Conservation (phyloP, 1,140 invertebrate genomes). For the Agraylea sexmaculata region DNA sequence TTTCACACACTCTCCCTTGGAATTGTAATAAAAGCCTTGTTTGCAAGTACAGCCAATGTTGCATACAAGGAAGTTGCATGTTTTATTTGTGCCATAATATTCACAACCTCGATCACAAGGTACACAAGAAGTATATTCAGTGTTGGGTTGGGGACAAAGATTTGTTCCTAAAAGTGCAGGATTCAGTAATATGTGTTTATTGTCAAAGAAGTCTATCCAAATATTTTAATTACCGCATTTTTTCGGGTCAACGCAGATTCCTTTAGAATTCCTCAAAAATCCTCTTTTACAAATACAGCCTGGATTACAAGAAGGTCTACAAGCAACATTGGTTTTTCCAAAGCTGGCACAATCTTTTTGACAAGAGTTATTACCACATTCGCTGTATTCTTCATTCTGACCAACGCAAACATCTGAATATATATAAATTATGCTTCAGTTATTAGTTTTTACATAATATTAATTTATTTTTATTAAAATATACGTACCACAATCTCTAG, state of each 20-base stretch:
- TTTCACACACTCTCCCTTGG: conserved; percentile 2
- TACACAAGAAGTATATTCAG: conserved; percentile 1
- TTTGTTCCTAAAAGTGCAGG: conserved; percentile 3
- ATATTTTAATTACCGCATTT: conserved; percentile 8
- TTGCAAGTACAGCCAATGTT: neutral
- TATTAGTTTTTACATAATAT: neutral
- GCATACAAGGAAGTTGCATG: neutral
- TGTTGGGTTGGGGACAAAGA: conserved; percentile 8
- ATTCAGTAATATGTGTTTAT: neutral
- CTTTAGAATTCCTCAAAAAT: conserved; percentile 7
- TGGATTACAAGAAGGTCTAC: neutral
- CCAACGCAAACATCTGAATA: too few relatives aligned
- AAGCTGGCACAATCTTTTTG: neutral
- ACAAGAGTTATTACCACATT: conserved; percentile 2
- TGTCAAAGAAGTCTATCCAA: too few relatives aligned
- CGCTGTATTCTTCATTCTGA: neutral
- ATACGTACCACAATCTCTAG: neutral
- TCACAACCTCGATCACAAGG: conserved; percentile 4
- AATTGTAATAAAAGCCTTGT: neutral
- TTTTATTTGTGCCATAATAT: neutral
- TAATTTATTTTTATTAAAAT: neutral
- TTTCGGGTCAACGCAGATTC: conserved; percentile 3
- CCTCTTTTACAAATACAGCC: conserved; percentile 5
- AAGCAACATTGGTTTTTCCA: neutral
- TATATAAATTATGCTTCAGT: too few relatives aligned